Evolutionary conservation across 1,140 invertebrate species (phyloP).

Genomic region (Probaryconus sp.): DNA sequence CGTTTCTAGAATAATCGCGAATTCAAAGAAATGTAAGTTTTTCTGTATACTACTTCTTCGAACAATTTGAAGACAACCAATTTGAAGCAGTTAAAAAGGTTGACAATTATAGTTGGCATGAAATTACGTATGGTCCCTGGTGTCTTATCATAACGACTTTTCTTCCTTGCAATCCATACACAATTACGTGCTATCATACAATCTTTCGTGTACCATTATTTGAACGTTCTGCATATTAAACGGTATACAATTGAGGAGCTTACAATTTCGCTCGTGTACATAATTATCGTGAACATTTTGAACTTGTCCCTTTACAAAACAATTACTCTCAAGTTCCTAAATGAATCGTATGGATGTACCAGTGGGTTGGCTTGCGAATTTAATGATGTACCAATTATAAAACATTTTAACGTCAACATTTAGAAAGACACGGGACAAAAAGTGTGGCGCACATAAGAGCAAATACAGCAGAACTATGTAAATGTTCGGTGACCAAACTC

Average conservation of each 20-base stretch:
- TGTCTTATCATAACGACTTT: too few relatives aligned
- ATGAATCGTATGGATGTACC: slow-evolving; percentile 39
- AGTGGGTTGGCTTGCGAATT: slow-evolving; percentile 28
- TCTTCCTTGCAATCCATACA: too few relatives aligned
- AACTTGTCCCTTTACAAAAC: slow-evolving; percentile 34
- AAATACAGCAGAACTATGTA: slow-evolving; percentile 52
- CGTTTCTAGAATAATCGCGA: too few relatives aligned
- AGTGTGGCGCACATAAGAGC: slow-evolving; percentile 27
- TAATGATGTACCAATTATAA: slow-evolving; percentile 58
- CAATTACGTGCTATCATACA: too few relatives aligned
- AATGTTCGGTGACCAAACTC: slow-evolving; percentile 56
- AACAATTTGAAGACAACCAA: too few relatives aligned
- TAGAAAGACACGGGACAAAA: slow-evolving; percentile 37
- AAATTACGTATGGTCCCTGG: too few relatives aligned
- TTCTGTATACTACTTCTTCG: too few relatives aligned
- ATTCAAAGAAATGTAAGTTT: too few relatives aligned
- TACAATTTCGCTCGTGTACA: slow-evolving; percentile 36
- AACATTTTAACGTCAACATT: slow-evolving; percentile 45
- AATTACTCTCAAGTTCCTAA: slow-evolving; percentile 42
- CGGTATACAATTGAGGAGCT: slow-evolving; percentile 35
- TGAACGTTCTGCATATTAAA: slow-evolving; percentile 26
- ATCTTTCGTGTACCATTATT: slow-evolving; percentile 34
- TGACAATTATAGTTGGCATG: too few relatives aligned
- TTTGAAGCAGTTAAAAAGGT: too few relatives aligned
- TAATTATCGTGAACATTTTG: slow-evolving; percentile 41